Evolutionary conservation across 2,113 vertebrate species (phyloP), one percentile per base, ranked within the genome.

Genomic region (Campylomormyrus tamandua): DNA sequence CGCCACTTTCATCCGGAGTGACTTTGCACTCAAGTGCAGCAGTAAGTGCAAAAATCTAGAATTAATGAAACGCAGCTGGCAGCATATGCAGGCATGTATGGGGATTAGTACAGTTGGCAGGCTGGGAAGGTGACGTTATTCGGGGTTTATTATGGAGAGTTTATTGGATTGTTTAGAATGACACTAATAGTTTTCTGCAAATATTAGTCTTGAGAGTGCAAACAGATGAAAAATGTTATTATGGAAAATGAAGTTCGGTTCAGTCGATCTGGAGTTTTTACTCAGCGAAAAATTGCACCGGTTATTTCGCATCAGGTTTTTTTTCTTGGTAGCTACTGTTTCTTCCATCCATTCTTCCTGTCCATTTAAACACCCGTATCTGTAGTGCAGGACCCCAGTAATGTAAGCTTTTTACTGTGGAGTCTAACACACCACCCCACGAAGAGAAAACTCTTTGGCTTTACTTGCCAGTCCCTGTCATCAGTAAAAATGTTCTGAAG

Each of bases 111-210:
- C 46, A 27, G 45, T 27, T 50, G 83, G n/a, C 83, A 1, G 5
- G 46, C 21, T 31, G 24, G 24, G 45, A 86, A 86, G 45, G 42
- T 86, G 83, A 86, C 83, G n/a, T 86, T 31, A 86, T 48, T 50
- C 1, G 48, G 45, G 6, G 27, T 50, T 49, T 46, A 80, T 80
- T 80, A 80, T 39, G n/a, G 27, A 19, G 35, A 80, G 74, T 7
- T 77, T 77, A 77, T 42, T 42, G 74, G 35, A 80, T 80, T 80
- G 74, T 53, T 87, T 87, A 35, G 50, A 87, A 56, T 53, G n/a
- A 53, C 50, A 27, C 46, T 87, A 56, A 87, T 86, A 87, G 48
- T 35, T 53, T 35, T 52, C 15, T 87, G 50, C 45, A 53, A 87
- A 53, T 87, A 50, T 53, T 53, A 87, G 50, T 15, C n/a, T 87